Evolutionary conservation across 2,888 invertebrate species (phyloP).

Genomic region (Trichacis sp.): DNA sequence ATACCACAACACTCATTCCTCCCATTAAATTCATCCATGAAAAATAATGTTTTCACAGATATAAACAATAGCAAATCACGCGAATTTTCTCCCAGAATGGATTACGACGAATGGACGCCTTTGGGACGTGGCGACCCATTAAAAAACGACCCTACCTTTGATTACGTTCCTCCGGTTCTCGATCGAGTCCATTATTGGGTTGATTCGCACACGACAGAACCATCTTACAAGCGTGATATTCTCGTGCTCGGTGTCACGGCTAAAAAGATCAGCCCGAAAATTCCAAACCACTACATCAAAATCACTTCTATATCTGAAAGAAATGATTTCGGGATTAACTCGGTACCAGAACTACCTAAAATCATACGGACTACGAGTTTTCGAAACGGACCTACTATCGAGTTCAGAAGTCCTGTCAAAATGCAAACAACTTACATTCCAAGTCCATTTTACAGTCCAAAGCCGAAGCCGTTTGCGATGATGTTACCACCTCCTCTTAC

Average conservation of each 20-base stretch:
- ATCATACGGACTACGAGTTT: constrained; percentile 66
- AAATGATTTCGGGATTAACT: constrained; percentile 54
- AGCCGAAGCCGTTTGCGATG: constrained; percentile 75
- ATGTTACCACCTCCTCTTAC: constrained; percentile 78
- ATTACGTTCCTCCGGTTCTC: constrained; percentile 85
- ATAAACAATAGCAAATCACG: constrained; percentile 52
- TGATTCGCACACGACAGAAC: constrained; percentile 73
- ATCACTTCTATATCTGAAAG: constrained; percentile 70
- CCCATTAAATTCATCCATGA: background rate
- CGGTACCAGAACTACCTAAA: constrained; percentile 60
- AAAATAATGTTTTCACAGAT: background rate
- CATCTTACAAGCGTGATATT: constrained; percentile 78
- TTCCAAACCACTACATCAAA: constrained; percentile 69
- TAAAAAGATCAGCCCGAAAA: constrained; percentile 74
- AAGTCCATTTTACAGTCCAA: constrained; percentile 50
- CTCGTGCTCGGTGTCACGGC: constrained; percentile 78
- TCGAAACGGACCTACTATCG: constrained; percentile 45
- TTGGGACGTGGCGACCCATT: constrained; percentile 85
- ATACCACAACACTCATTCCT: background rate
- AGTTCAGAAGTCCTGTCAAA: constrained; percentile 50
- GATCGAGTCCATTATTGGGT: constrained; percentile 87
- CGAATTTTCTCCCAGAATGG: constrained; percentile 81
- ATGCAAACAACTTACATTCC: constrained; percentile 55
- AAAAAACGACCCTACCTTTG: constrained; percentile 87
- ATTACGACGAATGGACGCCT: constrained; percentile 88